Evolutionary conservation across 2,888 invertebrate genomes (phyloP).

Genomic region (Diadromus collaris): DNA sequence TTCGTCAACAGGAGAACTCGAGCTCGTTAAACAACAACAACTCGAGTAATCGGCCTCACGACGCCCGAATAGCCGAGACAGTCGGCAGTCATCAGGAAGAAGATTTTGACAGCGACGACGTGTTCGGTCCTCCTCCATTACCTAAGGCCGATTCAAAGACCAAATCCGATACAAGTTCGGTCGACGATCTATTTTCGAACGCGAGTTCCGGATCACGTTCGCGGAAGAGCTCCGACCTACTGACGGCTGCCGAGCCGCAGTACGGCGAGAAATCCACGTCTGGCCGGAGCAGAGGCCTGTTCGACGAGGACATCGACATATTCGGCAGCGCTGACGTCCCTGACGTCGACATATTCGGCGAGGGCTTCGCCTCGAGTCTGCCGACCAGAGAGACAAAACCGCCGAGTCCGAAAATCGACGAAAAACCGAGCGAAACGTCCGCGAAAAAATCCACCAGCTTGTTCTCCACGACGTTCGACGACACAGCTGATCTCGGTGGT

Average conservation of each 20-base stretch:
- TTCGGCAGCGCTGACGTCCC: slow-evolving; percentile 62
- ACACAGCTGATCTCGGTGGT: neutral
- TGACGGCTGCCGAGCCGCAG: slow-evolving; percentile 61
- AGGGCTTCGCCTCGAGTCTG: slow-evolving; percentile 34
- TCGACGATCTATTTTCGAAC: slow-evolving; percentile 75
- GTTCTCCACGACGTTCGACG: slow-evolving; percentile 8
- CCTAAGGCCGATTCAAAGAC: slow-evolving; percentile 68
- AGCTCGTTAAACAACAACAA: slow-evolving; percentile 50
- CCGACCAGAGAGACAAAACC: slow-evolving; percentile 21
- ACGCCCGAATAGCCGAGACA: slow-evolving; percentile 36
- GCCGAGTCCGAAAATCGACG: neutral
- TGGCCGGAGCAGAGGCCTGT: slow-evolving; percentile 65
- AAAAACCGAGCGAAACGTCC: slow-evolving; percentile 11
- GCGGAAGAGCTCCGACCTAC: slow-evolving; percentile 72
- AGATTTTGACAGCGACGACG: slow-evolving; percentile 71
- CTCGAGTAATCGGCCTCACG: slow-evolving; percentile 42
- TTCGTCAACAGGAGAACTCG: slow-evolving; percentile 54
- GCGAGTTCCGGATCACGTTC: slow-evolving; percentile 74
- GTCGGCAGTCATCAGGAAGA: slow-evolving; percentile 61
- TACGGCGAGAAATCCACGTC: slow-evolving; percentile 62
- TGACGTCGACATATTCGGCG: slow-evolving; percentile 54
- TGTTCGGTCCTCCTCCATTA: slow-evolving; percentile 77
- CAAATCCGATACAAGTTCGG: slow-evolving; percentile 74
- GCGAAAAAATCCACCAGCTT: slow-evolving; percentile 32
- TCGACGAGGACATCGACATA: slow-evolving; percentile 75